Conservation (phyloP, 2,888 invertebrate species). For the Pachycephus smyrnensis region DNA sequence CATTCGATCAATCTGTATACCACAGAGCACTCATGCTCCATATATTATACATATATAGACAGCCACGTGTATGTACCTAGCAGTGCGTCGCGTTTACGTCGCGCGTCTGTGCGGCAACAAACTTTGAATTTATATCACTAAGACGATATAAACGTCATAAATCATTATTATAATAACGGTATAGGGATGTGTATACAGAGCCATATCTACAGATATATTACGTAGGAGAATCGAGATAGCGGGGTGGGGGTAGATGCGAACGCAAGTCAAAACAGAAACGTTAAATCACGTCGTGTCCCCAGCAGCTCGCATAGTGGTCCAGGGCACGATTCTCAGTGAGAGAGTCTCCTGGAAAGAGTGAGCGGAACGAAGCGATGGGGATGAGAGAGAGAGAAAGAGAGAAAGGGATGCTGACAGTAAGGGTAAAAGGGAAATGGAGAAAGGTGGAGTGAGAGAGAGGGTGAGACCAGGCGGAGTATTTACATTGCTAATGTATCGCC, state of each 20-base stretch:
- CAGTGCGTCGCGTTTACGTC: neutral
- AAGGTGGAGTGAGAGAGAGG: slow-evolving; percentile 23
- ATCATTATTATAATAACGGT: slow-evolving; percentile 56
- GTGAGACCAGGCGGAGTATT: slow-evolving; percentile 48
- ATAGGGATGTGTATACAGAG: slow-evolving; percentile 30
- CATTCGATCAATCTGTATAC: neutral
- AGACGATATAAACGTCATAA: slow-evolving; percentile 58
- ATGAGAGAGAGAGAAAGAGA: slow-evolving; percentile 22
- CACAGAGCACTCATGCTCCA: neutral
- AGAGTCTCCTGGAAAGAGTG: neutral
- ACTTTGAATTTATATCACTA: slow-evolving; percentile 60
- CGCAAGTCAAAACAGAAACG: slow-evolving; percentile 44
- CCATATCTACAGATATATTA: neutral
- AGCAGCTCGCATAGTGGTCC: slow-evolving; percentile 22
- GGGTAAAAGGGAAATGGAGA: slow-evolving; percentile 15
- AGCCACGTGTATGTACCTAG: neutral
- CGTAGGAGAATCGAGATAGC: neutral
- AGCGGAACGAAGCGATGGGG: slow-evolving; percentile 10
- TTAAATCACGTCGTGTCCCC: slow-evolving; percentile 47
- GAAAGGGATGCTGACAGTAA: slow-evolving; percentile 15
- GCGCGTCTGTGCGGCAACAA: slow-evolving; percentile 37
- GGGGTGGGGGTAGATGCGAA: slow-evolving; percentile 9
- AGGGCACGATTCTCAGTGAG: neutral
- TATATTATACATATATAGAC: neutral
- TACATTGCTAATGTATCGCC: slow-evolving; percentile 66